Evolutionary conservation across 1,140 invertebrate genomes (phyloP).

Genomic region (Leptinotarsa undecemlineata): DNA sequence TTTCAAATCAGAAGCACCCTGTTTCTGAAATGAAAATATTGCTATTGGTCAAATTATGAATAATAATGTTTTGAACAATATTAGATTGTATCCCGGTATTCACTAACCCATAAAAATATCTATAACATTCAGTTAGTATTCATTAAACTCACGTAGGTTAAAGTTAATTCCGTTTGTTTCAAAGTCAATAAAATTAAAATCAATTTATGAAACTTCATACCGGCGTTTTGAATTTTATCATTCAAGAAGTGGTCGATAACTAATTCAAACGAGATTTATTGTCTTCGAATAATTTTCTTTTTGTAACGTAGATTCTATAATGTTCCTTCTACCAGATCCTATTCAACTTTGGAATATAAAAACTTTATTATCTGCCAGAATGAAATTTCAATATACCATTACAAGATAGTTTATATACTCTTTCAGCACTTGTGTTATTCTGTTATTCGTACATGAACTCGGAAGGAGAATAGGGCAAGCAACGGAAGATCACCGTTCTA

Average conservation of each 20-base stretch:
- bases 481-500: too few species aligned
- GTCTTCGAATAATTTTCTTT: background rate
- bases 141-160: background rate
- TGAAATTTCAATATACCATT: background rate
- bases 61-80: too few species aligned
- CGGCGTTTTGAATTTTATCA: background rate
- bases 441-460: too few species aligned
- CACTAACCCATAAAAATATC: background rate
- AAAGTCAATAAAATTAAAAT: slow-evolving; percentile 1
- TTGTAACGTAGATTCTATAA: background rate
- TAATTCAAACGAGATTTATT: background rate
- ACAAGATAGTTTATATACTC: background rate
- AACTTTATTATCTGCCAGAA: background rate
- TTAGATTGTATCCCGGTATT: background rate
- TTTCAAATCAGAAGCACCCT: too few species aligned
- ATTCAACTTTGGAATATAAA: background rate
- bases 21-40: too few species aligned
- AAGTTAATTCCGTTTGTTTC: background rate
- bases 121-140: background rate
- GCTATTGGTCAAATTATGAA: too few species aligned
- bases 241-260: background rate
- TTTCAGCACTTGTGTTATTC: too few species aligned
- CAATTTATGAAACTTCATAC: background rate
- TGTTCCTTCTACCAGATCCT: background rate
- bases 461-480: too few species aligned